These are phyloP conservation scores for Nomada lathburiana DNA, from an alignment of 2,888 invertebrate genomes.

Conservation along the genomic window DNA sequence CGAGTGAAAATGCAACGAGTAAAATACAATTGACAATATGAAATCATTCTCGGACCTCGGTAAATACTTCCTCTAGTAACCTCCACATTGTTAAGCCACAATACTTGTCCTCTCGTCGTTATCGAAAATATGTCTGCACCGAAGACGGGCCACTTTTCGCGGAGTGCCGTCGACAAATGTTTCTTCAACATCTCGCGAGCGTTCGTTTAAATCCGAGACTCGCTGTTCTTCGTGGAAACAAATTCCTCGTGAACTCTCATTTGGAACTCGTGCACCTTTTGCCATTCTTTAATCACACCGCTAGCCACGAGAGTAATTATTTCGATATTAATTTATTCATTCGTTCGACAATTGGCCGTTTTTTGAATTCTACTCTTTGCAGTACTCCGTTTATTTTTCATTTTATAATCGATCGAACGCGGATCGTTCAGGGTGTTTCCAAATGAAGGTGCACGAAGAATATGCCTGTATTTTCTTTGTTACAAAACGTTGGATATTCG, in stretches of 20 bases:
- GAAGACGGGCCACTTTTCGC: neutral
- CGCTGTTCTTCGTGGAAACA: neutral
- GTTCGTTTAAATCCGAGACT: neutral
- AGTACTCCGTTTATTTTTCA: too few species aligned
- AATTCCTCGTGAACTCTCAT: neutral
- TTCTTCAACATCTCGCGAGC: neutral
- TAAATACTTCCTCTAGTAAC: neutral
- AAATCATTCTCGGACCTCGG: neutral
- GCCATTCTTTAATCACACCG: too few species aligned
- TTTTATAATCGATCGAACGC: too few species aligned
- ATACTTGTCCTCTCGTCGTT: neutral
- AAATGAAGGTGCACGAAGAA: constrained; percentile 42
- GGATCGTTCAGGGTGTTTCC: neutral
- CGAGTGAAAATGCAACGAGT: constrained; percentile 22
- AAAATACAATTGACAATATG: constrained; percentile 12
- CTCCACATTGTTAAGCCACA: neutral
- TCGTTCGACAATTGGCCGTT: too few species aligned
- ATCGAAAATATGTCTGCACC: constrained; percentile 15
- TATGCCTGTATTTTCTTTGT: neutral
- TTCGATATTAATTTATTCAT: too few species aligned
- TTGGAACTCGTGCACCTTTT: neutral
- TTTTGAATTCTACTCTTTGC: too few species aligned
- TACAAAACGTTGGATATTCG: constrained; percentile 4
- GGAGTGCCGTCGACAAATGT: neutral
- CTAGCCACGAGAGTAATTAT: too few species aligned